Base-by-base conservation (phyloP, 2,888 invertebrate genomes). In the Apamea anceps region DNA sequence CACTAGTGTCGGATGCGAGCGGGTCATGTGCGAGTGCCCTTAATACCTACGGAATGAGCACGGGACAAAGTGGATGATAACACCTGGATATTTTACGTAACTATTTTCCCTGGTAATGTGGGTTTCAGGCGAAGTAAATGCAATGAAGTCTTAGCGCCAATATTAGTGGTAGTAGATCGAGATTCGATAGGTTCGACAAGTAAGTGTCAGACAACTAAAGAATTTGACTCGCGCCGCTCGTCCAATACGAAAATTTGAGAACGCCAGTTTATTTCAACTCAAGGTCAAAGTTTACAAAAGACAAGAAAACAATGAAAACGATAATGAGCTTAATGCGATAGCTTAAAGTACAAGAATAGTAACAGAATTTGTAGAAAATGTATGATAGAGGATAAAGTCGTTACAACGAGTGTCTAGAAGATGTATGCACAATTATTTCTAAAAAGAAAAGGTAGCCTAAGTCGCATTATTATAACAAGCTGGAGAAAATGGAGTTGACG, bases 21-120 rank as follows among this genome's bases (percentile, higher is more conserved):
- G n/a, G 51, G 25, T 54, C 75, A 72, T 72, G 45, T 72, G 72
- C 32, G 25, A 28, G 18, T 45, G 42, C 51, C 51, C 51, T 37
- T 60, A n/a, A 18, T 18, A 48, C 37, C 57, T 15, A 75, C 21
- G n/a, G 15, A 48, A 51, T 48, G 6, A 60, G 4, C n/a, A 37
- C n/a, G 10, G 21, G 18, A 75, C 48, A 48, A 48, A 62, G n/a
- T 48, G 18, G n/a, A 74, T 37, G 28, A 75, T 45, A 45, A 57
- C 0, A 15, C 54, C 28, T 70, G 42, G 15, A 28, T 25, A 10
- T 10, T 21, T n/a, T n/a, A 51, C n/a, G 10, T 28, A 37, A 37
- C 32, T 25, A 32, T 67, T 51, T 37, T 32, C 21, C 21, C 13
- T 51, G 42, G 32, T 18, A 7, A 57, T 25, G n/a, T n/a, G 60